Evolutionary conservation across 2,113 vertebrate genomes (phyloP).

Genomic region (Cyanocitta stelleri): DNA sequence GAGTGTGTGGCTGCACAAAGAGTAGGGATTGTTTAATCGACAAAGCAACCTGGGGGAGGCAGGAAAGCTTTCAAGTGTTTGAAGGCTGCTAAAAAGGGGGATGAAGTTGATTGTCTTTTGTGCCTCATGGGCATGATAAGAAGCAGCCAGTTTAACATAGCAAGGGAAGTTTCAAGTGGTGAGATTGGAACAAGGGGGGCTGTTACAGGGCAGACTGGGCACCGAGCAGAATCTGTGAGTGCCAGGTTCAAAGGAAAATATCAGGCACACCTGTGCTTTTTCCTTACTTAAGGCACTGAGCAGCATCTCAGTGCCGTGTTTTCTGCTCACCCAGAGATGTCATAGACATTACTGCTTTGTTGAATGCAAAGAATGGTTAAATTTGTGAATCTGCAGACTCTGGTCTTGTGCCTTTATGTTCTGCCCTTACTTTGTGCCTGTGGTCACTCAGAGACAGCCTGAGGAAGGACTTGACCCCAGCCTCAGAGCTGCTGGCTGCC

Average conservation of each 20-base stretch:
- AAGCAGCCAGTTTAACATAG: not conserved
- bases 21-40: not conserved
- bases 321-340: not conserved
- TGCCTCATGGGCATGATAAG: accelerated
- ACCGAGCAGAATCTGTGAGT: not conserved
- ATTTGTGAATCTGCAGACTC: not conserved
- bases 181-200: not conserved
- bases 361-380: not conserved
- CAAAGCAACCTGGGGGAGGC: not conserved
- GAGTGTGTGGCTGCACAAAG: no score
- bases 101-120: not conserved
- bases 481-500: not conserved
- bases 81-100: not conserved
- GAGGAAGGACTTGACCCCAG: not conserved
- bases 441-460: not conserved
- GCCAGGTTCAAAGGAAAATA: not conserved
- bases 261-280: not conserved
- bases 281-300: not conserved
- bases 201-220: accelerated
- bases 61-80: not conserved
- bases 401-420: not conserved
- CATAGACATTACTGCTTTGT: not conserved
- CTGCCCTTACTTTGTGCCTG: not conserved
- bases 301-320: not conserved
- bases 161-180: not conserved